phyloP scores from a whole-genome alignment of 2,797 vertebrate species.

The Alcedo atthis region DNA sequence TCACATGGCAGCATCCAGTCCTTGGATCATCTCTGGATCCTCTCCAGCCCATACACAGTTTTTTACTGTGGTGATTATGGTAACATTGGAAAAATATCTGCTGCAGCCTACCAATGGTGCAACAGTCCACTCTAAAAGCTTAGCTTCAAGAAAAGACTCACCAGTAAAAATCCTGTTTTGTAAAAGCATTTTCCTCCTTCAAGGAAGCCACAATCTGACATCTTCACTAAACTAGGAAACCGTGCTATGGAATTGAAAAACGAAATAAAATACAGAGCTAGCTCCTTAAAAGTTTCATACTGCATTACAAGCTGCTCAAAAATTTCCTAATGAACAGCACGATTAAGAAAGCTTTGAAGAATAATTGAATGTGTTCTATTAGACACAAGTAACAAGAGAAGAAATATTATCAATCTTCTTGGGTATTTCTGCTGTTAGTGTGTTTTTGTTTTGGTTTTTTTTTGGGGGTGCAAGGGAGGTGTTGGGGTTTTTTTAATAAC shows the following conservation, averaged over 20 bases:
- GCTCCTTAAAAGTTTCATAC: not conserved
- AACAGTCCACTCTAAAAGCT: not conserved
- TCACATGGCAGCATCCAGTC: not conserved
- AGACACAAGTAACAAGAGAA: rapidly evolving
- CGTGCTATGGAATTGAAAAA: not conserved
- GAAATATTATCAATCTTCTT: not conserved
- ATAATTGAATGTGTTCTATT: not conserved
- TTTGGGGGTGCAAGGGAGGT: too few relatives aligned
- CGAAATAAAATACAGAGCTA: not conserved
- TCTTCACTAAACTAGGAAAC: not conserved
- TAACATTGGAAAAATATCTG: not conserved
- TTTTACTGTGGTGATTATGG: not conserved
- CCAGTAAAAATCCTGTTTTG: not conserved
- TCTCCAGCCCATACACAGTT: not conserved
- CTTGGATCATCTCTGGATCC: not conserved
- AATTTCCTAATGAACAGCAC: rapidly evolving
- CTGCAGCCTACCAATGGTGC: not conserved
- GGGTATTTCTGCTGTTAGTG: rapidly evolving
- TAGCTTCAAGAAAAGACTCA: not conserved
- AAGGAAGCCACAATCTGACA: not conserved
- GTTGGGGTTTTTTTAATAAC: too few relatives aligned
- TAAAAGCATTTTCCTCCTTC: not conserved
- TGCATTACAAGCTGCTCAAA: not conserved
- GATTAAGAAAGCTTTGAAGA: not conserved
- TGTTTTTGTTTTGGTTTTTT: not conserved